These are phyloP conservation scores for Cryptophagus acutangulus DNA, from an alignment of 2,888 invertebrate species.

Conservation along the genomic window DNA sequence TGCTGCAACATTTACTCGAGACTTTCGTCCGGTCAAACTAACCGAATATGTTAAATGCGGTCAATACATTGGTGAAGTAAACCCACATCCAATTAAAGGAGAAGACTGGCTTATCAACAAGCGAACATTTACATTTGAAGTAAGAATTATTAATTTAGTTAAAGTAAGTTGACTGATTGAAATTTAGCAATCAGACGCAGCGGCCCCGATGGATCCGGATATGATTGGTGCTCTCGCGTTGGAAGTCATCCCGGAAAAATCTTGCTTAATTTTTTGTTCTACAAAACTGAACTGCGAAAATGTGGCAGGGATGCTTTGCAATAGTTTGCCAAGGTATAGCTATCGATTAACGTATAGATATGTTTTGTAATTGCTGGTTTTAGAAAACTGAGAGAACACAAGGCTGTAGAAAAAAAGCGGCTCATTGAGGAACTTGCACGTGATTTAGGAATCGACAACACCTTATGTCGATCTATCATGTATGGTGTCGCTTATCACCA, in stretches of 20 bases:
- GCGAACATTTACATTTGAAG: no score
- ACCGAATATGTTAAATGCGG: constrained; percentile 78
- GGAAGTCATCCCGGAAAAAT: constrained; percentile 73
- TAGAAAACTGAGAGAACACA: constrained; percentile 55
- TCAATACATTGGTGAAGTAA: no score
- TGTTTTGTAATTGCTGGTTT: constrained; percentile 15
- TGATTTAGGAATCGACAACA: no score
- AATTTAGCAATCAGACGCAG: no score
- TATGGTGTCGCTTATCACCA: constrained; percentile 93
- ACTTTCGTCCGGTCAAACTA: constrained; percentile 86
- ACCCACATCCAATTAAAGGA: no score
- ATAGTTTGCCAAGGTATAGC: constrained; percentile 27
- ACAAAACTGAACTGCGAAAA: constrained; percentile 90
- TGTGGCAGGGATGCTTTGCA: no score
- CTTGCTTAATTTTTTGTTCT: constrained; percentile 90
- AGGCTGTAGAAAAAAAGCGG: constrained; percentile 58
- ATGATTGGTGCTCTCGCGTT: constrained; percentile 71
- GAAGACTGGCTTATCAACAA: no score
- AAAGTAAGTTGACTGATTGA: no score
- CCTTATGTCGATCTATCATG: constrained; percentile 62
- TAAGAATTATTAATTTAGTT: no score
- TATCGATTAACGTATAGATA: not conserved
- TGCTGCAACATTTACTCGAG: constrained; percentile 73
- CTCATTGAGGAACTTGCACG: no score
- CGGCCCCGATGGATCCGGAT: no score